Evolutionary conservation across 2,888 invertebrate genomes (phyloP), one percentile per base, ranked within the genome.

Genomic region (Tenthredo mesomela): DNA sequence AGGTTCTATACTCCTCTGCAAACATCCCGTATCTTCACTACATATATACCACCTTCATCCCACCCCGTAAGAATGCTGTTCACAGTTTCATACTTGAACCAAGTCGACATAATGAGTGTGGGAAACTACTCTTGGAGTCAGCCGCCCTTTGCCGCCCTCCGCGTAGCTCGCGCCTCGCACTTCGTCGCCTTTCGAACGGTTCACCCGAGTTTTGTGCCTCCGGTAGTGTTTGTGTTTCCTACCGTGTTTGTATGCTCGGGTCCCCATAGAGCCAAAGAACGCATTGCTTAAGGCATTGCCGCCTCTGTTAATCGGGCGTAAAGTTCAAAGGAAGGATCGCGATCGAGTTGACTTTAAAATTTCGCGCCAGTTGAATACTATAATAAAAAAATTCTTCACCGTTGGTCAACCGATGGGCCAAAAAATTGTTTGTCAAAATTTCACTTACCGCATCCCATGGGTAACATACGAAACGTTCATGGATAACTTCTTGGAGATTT

Each of bases 141-240:
- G 47, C 67, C 67, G 82, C 82, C 82, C 67, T 82, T 82, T 82
- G 43, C 70, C 82, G 70, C 82, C 82, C 82, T 82, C 67, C 47
- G 43, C n/a, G 47, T 50, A 82, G 82, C 82, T 82, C 67, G 47
- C 82, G 82, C 47, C 82, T 82, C 82, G 82, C 47, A 82, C 67
- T 67, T 70, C 67, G 82, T 71, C 83, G 82, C 54, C 73, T 83
- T 83, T 58, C 71, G 73, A 61, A 61, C 65, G 37, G 61, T 73
- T 70, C 54, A 71, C 54, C 61, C 67, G 47, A 75, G 75, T 67
- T 54, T 80, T 37, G 40, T 82, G 84, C 40, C 78, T 80, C 61
- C 70, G 58, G 85, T 85, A 85, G 82, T 85, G 85, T 85, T 85
- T 85, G 85, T 83, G 82, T 83, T 83, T 85, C 85, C 83, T 83